Conservation (phyloP, 2,888 invertebrate genomes). For the Thyatira batis region DNA sequence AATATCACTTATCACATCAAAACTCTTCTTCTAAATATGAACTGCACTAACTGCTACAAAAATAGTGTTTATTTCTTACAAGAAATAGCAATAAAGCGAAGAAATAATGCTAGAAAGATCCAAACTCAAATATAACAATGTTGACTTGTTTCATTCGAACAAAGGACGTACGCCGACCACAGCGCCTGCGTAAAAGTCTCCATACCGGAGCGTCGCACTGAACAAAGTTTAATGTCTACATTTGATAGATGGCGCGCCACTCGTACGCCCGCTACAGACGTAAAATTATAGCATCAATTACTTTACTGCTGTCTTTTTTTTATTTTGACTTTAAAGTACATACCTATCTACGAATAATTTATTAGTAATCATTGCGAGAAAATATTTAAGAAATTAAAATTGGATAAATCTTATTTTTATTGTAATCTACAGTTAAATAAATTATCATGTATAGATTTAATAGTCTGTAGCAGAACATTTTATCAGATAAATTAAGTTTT, state of each 20-base stretch:
- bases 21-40: slow-evolving; percentile 46
- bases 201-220: slow-evolving; percentile 66
- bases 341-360: no score
- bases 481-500: no score
- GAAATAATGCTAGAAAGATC: slow-evolving; percentile 64
- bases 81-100: slow-evolving; percentile 44
- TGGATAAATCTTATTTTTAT: no score
- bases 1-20: slow-evolving; percentile 48
- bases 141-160: slow-evolving; percentile 82
- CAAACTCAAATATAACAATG: slow-evolving; percentile 72
- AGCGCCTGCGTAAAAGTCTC: slow-evolving; percentile 78
- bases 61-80: slow-evolving; percentile 61
- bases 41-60: slow-evolving; percentile 41
- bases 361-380: no score
- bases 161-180: slow-evolving; percentile 80
- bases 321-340: no score
- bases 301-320: no score
- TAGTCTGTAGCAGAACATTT: no score
- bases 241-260: slow-evolving; percentile 68
- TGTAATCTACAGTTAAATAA: no score
- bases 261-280: slow-evolving; percentile 23
- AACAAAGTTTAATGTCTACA: slow-evolving; percentile 38
- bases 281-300: background rate
- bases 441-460: no score
- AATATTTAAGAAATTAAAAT: no score